phyloP scores from a whole-genome alignment of 2,888 invertebrate genomes.

The Crematogaster levior region DNA sequence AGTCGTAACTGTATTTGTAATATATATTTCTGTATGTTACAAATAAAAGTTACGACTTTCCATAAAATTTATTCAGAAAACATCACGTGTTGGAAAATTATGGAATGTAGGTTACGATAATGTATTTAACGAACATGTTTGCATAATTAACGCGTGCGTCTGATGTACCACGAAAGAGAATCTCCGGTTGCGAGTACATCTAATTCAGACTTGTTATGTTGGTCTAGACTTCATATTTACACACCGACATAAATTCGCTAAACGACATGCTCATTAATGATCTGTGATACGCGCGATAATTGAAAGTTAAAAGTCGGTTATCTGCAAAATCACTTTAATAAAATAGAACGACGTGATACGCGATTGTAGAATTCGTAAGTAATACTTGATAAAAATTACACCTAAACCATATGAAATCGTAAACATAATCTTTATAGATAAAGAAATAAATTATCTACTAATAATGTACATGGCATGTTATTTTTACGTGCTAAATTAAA shows the following conservation, averaged over 20 bases:
- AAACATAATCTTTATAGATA: neutral
- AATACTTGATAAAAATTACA: neutral
- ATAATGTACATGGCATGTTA: neutral
- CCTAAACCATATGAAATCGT: neutral
- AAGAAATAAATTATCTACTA: neutral
- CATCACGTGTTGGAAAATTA: neutral
- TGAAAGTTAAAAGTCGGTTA: neutral
- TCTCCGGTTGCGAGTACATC: neutral
- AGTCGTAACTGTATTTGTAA: neutral
- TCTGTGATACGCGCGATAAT: neutral
- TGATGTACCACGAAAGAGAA: neutral
- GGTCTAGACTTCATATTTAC: neutral
- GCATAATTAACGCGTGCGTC: conserved; percentile 5
- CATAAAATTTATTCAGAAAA: neutral
- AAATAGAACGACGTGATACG: neutral
- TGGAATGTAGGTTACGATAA: neutral
- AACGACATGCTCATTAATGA: conserved; percentile 21
- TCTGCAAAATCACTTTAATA: neutral
- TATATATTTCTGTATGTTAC: neutral
- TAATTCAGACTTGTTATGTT: neutral
- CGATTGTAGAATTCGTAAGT: neutral
- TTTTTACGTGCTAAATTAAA: neutral
- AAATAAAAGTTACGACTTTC: neutral
- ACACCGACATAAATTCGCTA: neutral
- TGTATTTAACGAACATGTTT: neutral